Conservation (phyloP, 2,797 vertebrate genomes). For the Danio albolineatus region DNA sequence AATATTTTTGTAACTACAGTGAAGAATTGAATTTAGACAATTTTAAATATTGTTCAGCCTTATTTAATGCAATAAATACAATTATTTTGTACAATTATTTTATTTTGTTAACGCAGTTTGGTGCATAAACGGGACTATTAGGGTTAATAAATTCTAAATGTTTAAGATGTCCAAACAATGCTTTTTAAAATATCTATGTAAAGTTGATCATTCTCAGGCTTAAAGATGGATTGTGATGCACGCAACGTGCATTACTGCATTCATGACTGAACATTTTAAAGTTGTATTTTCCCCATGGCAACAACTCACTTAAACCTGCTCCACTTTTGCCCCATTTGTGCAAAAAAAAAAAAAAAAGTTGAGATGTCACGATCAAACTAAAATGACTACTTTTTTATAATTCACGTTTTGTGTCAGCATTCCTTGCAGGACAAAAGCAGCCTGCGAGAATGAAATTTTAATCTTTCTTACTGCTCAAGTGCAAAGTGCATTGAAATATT, state of each 20-base stretch:
- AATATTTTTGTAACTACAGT: not conserved
- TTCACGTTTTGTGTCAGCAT: slow-evolving; percentile 64
- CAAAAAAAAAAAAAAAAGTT: not conserved
- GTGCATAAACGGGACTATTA: not conserved
- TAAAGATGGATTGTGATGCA: not conserved
- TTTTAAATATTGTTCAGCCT: not conserved
- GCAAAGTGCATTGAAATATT: slow-evolving; percentile 74
- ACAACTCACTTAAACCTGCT: not conserved
- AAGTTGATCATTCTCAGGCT: not conserved
- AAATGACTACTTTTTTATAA: slow-evolving; percentile 62
- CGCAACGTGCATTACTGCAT: not conserved
- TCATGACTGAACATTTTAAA: not conserved
- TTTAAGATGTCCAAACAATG: not conserved
- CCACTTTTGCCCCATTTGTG: slow-evolving; percentile 12
- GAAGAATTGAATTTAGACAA: not conserved
- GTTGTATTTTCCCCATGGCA: not conserved
- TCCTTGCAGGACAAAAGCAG: slow-evolving; percentile 63
- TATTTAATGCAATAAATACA: slow-evolving; percentile 3
- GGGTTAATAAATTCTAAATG: not conserved
- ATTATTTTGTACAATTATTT: no score
- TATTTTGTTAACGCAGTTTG: not conserved
- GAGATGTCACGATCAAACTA: not conserved
- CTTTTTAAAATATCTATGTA: not conserved
- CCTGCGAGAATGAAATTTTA: slow-evolving; percentile 71
- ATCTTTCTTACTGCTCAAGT: slow-evolving; percentile 70